phyloP scores from a whole-genome alignment of 2,888 invertebrate genomes.

The Eumacrocentrus americanus region DNA sequence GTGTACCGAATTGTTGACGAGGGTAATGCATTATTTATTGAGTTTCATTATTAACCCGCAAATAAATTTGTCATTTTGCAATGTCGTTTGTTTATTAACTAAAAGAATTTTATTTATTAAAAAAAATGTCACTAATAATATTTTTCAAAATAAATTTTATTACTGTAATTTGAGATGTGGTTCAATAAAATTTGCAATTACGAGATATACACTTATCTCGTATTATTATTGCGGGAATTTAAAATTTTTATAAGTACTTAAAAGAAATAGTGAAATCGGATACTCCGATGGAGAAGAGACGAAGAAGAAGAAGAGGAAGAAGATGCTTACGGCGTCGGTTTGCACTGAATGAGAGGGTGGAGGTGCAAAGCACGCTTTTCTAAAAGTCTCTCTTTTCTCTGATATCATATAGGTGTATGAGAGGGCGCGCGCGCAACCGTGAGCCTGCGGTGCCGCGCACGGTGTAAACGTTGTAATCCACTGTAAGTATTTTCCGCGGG shows the following conservation, averaged over 20 bases:
- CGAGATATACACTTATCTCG: not conserved
- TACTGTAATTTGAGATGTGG: constrained; percentile 34
- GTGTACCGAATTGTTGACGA: too few relatives aligned
- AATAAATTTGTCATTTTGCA: too few relatives aligned
- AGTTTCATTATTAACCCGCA: too few relatives aligned
- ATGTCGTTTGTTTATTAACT: too few relatives aligned
- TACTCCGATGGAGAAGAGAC: too few relatives aligned
- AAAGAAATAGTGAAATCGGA: constrained; percentile 8
- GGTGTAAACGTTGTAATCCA: constrained; percentile 28
- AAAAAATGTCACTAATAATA: too few relatives aligned
- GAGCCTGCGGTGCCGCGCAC: constrained; percentile 35
- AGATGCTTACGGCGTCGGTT: constrained; percentile 28
- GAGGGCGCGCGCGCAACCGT: constrained; percentile 31
- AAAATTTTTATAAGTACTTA: not conserved
- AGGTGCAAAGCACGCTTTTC: constrained; percentile 29
- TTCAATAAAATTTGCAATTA: not conserved
- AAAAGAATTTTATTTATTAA: too few relatives aligned
- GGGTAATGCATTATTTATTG: too few relatives aligned
- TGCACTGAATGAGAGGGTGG: constrained; percentile 26
- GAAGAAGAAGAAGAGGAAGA: too few relatives aligned
- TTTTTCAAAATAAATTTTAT: constrained; percentile 39
- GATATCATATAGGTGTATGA: not conserved
- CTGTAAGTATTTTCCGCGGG: constrained; percentile 29
- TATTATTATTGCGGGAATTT: not conserved
- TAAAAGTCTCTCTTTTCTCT: constrained; percentile 8